Percentiles rank a stretch among this genome's conserved stretches.
phyloP scores from a whole-genome alignment of 2,797 vertebrate species.

The Chromobotia macracanthus region DNA sequence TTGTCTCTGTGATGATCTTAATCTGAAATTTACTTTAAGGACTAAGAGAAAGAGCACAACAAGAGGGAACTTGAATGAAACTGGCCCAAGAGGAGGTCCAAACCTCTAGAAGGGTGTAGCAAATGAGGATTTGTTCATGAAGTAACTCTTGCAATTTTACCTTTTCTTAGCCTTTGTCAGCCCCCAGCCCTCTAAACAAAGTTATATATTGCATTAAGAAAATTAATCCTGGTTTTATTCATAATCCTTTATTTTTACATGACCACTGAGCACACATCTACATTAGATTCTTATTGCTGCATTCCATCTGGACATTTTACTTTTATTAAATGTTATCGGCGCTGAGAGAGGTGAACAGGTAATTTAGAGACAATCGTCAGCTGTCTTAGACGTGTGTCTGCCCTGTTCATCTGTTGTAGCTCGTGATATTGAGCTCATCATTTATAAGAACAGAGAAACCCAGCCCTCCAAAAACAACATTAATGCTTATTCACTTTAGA shows the following conservation, averaged over 20 bases:
- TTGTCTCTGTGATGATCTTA: too few species aligned
- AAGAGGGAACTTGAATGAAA: constrained; percentile 51
- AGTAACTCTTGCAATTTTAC: constrained; percentile 65
- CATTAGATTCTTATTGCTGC: too few species aligned
- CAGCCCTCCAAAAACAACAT: constrained; percentile 13
- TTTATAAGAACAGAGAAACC: not conserved
- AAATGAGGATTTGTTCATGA: constrained; percentile 64
- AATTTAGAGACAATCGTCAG: constrained; percentile 45
- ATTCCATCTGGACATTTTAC: not conserved
- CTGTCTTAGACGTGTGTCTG: constrained; percentile 46
- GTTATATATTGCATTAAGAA: too few species aligned
- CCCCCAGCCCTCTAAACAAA: constrained; percentile 4
- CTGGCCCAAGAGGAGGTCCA: constrained; percentile 26
- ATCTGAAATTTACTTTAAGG: constrained; percentile 41
- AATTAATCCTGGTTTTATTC: too few species aligned
- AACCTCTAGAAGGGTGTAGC: constrained; percentile 51
- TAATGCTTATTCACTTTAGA: too few species aligned
- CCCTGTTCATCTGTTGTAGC: constrained; percentile 11
- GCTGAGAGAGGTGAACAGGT: constrained; percentile 59
- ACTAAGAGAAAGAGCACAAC: constrained; percentile 33
- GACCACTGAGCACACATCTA: too few species aligned
- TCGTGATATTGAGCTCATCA: constrained; percentile 39
- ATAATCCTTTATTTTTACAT: too few species aligned
- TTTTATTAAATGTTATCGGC: constrained; percentile 12
- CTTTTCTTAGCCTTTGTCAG: constrained; percentile 70